A percentile compares a stretch with the other conserved stretches of the same genome.
Conservation (phyloP, 1,140 invertebrate species). For the Macrosteles quadrilineatus region DNA sequence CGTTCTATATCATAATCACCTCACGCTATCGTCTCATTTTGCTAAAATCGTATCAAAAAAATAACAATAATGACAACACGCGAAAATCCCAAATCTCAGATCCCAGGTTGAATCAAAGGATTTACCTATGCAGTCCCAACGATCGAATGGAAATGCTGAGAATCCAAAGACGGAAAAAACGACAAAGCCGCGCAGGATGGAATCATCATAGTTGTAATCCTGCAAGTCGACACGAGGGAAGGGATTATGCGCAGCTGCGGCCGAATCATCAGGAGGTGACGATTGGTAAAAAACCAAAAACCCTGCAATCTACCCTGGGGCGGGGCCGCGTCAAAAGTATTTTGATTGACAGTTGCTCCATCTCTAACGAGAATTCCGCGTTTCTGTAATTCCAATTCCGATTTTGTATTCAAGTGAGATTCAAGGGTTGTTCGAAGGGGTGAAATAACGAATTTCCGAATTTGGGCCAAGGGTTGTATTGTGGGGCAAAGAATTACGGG, state of each 20-base stretch:
- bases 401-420: neutral
- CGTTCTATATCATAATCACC: too few relatives aligned
- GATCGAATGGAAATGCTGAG: too few relatives aligned
- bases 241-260: conserved; percentile 9
- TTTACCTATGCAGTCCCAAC: too few relatives aligned
- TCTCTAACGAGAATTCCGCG: neutral
- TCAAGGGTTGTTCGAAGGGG: conserved; percentile 20
- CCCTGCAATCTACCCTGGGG: neutral
- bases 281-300: conserved; percentile 8
- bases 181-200: too few relatives aligned
- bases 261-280: neutral
- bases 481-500: conserved; percentile 6
- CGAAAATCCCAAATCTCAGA: too few relatives aligned
- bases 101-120: too few relatives aligned
- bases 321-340: too few relatives aligned
- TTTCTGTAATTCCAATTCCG: conserved; percentile 10
- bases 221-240: conserved; percentile 13
- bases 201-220: neutral
- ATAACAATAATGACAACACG: too few relatives aligned
- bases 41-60: too few relatives aligned
- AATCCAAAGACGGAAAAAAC: too few relatives aligned
- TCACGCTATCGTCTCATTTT: too few relatives aligned
- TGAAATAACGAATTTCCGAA: conserved; percentile 21
- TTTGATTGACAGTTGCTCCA: conserved; percentile 5
- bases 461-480: conserved; percentile 12